A percentile compares a stretch with the other conserved stretches of the same genome.
Evolutionary conservation across 2,113 vertebrate genomes (phyloP).

Genomic region (Sialia sialis): DNA sequence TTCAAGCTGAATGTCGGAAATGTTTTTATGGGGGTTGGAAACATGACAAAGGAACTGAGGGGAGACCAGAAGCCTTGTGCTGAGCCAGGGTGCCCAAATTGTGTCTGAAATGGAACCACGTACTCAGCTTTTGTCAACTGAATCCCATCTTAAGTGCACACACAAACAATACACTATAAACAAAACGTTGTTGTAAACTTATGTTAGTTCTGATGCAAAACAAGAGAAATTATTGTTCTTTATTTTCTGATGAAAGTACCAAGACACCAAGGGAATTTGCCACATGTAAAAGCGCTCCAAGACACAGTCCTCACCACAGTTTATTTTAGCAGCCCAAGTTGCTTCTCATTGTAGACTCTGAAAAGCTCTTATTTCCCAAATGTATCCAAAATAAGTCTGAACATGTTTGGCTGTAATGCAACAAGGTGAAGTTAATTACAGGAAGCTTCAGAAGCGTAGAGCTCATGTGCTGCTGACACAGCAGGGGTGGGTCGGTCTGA

Average conservation of each 20-base stretch:
- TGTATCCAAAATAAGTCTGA: constrained; percentile 38
- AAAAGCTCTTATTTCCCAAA: constrained; percentile 52
- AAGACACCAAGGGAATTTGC: background rate
- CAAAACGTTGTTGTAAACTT: background rate
- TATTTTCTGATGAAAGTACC: constrained; percentile 22
- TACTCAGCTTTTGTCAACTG: background rate
- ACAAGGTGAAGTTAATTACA: constrained; percentile 53
- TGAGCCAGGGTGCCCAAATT: background rate
- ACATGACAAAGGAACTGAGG: background rate
- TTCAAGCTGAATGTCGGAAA: background rate
- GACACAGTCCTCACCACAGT: background rate
- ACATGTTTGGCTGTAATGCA: constrained; percentile 36
- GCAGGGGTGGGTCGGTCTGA: background rate
- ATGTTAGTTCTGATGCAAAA: constrained; percentile 8
- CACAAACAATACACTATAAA: background rate
- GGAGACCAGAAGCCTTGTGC: background rate
- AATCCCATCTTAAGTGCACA: background rate
- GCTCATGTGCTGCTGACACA: constrained; percentile 48
- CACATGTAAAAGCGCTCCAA: background rate
- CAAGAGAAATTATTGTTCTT: constrained; percentile 51
- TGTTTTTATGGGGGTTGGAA: background rate
- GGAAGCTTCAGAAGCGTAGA: constrained; percentile 16
- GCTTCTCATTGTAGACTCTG: background rate
- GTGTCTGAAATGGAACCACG: background rate
- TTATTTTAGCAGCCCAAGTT: constrained; percentile 11